phyloP scores from a whole-genome alignment of 2,888 invertebrate species.

The Polymixis flavicincta region DNA sequence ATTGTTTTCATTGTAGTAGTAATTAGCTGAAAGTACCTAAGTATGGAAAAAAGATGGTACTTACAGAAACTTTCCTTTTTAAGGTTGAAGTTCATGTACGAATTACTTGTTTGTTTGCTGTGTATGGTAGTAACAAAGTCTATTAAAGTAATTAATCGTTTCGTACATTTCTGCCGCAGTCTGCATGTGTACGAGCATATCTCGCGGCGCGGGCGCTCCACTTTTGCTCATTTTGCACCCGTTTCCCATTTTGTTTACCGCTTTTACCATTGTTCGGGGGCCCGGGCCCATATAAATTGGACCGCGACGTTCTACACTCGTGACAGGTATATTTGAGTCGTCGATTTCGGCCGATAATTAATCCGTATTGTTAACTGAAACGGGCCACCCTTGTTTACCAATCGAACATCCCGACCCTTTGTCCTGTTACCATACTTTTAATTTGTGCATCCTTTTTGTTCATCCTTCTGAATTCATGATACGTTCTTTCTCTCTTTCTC shows the following conservation, averaged over 20 bases:
- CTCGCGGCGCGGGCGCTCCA: slow-evolving; percentile 60
- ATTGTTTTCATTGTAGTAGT: slow-evolving; percentile 58
- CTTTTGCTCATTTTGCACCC: slow-evolving; percentile 86
- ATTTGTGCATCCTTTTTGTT: slow-evolving; percentile 72
- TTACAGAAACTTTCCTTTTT: not conserved
- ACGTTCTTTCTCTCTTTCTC: slow-evolving; percentile 26
- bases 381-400: slow-evolving; percentile 87
- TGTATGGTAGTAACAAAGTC: slow-evolving; percentile 20
- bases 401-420: slow-evolving; percentile 74
- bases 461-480: slow-evolving; percentile 59
- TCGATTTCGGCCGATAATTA: slow-evolving; percentile 90
- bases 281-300: slow-evolving; percentile 88
- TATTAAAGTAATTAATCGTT: slow-evolving; percentile 63
- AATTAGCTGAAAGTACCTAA: slow-evolving; percentile 52
- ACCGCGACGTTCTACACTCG: slow-evolving; percentile 84
- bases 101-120: slow-evolving; percentile 5
- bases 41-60: slow-evolving; percentile 9
- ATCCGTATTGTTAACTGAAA: slow-evolving; percentile 89
- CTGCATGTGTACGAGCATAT: slow-evolving; percentile 62
- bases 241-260: slow-evolving; percentile 89
- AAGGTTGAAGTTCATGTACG: slow-evolving; percentile 7
- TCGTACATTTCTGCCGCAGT: slow-evolving; percentile 49
- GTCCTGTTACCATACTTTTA: slow-evolving; percentile 75
- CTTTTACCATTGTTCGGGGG: slow-evolving; percentile 88
- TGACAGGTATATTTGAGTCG: slow-evolving; percentile 91